Evolutionary conservation across 2,113 vertebrate genomes (phyloP).

Genomic region (Hemiscyllium ocellatum): DNA sequence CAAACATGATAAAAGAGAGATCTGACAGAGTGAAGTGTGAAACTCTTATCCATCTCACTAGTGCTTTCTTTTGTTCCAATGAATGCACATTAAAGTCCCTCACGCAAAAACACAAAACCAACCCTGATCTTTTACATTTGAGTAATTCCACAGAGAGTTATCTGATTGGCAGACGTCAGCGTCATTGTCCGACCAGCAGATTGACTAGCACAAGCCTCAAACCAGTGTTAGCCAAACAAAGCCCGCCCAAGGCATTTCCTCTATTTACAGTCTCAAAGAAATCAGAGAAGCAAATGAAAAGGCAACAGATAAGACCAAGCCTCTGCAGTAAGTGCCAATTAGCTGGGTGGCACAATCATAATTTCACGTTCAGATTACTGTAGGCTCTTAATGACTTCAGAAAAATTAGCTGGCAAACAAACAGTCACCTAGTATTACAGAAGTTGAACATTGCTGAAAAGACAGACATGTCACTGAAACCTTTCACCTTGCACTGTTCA

Average conservation of each 20-base stretch:
- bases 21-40: neutral
- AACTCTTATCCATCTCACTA: neutral
- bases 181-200: neutral
- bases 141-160: neutral
- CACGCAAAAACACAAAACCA: neutral
- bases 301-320: neutral
- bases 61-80: neutral
- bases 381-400: neutral
- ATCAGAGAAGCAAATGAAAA: neutral
- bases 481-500: too few species aligned
- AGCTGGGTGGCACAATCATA: neutral
- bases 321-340: neutral
- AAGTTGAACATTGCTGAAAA: too few species aligned
- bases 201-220: neutral
- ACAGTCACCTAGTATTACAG: too few species aligned
- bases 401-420: neutral
- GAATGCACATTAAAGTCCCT: neutral
- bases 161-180: neutral
- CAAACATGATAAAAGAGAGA: slow-evolving; percentile 40
- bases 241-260: neutral
- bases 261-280: neutral
- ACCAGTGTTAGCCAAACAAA: neutral
- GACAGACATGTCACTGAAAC: too few species aligned
- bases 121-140: neutral
- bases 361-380: neutral